Evolutionary conservation across 2,113 vertebrate genomes (phyloP).

Genomic region (Aphyosemion australe): DNA sequence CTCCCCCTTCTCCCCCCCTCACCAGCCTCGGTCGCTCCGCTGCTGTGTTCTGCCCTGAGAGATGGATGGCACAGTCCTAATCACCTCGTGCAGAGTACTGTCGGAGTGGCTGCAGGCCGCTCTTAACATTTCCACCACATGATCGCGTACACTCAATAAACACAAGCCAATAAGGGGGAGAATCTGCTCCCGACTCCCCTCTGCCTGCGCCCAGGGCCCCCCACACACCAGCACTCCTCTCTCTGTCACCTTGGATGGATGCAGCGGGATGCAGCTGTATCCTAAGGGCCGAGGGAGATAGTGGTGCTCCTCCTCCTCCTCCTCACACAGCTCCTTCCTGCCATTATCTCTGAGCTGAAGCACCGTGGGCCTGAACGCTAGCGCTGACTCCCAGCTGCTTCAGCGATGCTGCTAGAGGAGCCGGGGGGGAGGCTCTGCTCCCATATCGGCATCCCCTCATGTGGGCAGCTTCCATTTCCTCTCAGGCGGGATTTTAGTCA

Average conservation of each 20-base stretch:
- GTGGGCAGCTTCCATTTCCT: constrained; percentile 47
- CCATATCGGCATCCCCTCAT: constrained; percentile 57
- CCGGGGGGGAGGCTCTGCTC: constrained; percentile 36
- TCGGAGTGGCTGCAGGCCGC: constrained; percentile 69
- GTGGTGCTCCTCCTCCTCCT: constrained; percentile 18
- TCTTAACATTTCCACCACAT: constrained; percentile 73
- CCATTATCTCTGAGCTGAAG: constrained; percentile 49
- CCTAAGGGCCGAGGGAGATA: constrained; percentile 30
- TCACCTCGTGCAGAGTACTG: constrained; percentile 68
- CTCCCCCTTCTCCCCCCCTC: constrained; percentile 31
- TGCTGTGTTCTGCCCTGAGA: constrained; percentile 41
- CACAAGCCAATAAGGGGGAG: constrained; percentile 49
- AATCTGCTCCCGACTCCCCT: neutral
- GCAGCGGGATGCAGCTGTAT: constrained; percentile 24
- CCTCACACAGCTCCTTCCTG: constrained; percentile 26
- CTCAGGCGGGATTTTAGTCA: constrained; percentile 38
- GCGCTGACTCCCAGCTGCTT: constrained; percentile 48
- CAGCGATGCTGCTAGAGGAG: constrained; percentile 45
- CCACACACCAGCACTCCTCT: constrained; percentile 42
- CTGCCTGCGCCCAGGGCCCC: constrained; percentile 28
- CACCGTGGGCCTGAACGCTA: constrained; percentile 36
- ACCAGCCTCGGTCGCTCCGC: neutral
- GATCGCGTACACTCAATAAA: constrained; percentile 46
- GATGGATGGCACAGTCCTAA: constrained; percentile 69
- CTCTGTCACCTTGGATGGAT: constrained; percentile 63